Percentiles rank a stretch among this genome's conserved stretches.
These are phyloP conservation scores for Lagria hirta DNA, from an alignment of 2,888 invertebrate species.

Conservation along the genomic window DNA sequence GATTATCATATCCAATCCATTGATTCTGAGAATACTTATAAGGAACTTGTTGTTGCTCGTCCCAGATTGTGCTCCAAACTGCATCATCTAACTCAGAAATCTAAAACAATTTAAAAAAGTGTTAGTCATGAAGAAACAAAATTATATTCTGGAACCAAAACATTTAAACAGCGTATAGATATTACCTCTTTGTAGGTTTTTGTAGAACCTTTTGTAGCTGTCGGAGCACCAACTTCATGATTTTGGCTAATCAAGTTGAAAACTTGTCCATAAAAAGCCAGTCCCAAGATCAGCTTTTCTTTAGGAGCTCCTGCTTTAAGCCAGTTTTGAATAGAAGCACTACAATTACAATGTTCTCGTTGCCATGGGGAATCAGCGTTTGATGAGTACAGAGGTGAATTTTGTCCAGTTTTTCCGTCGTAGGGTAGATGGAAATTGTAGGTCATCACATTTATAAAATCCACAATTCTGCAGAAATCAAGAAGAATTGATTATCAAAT, in stretches of 20 bases:
- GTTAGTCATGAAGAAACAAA: too few species aligned
- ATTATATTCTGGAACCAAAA: too few species aligned
- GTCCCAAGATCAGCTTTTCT: constrained; percentile 2
- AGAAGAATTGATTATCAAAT: too few species aligned
- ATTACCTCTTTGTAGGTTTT: constrained; percentile 3
- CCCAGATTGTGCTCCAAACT: constrained; percentile 1
- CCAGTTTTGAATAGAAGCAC: constrained; percentile 2
- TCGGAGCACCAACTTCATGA: constrained; percentile 58
- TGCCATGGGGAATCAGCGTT: background rate
- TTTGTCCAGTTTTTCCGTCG: too few species aligned
- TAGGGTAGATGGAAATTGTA: too few species aligned
- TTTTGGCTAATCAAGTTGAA: constrained; percentile 22
- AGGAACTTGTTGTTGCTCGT: constrained; percentile 2
- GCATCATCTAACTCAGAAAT: background rate
- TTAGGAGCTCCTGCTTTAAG: constrained; percentile 4
- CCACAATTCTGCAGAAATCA: too few species aligned
- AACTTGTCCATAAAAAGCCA: constrained; percentile 7
- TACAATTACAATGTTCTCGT: background rate
- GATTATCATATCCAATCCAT: constrained; percentile 7
- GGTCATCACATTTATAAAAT: too few species aligned
- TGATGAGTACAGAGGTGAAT: background rate
- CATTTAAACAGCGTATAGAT: background rate
- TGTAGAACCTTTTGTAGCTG: constrained; percentile 35
- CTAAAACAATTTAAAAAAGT: too few species aligned
- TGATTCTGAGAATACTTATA: constrained; percentile 4